Evolutionary conservation across 2,113 vertebrate genomes (phyloP), one percentile per base, ranked within the genome.

Genomic region (Budorcas taxicolor): DNA sequence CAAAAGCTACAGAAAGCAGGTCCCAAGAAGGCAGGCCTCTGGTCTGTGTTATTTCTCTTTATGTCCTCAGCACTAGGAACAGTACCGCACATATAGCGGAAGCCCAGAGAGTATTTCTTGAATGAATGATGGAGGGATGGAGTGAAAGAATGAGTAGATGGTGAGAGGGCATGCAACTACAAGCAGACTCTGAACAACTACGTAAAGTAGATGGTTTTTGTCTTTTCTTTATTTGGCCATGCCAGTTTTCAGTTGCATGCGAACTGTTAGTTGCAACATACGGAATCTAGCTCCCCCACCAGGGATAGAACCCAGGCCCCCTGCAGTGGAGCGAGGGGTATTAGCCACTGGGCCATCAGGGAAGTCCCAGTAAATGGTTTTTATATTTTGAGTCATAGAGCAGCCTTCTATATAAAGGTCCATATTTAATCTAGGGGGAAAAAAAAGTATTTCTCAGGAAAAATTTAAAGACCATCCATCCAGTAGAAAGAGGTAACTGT

Each of bases 381-480:
- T 57, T 96, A 21, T 58, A 21, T 50, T 27, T 13, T 29, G 31
- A 94, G 78, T 36, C 71, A n/a, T 1, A 78, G n/a, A 87, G 47
- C 60, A 74, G 71, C 11, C 58, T 91, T 55, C 40, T 33, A 36
- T 87, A 67, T 52, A 43, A 92, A 95, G 86, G 11, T 29, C 71
- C 36, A 1, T 47, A 40, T 89, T 92, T 76, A 92, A 87, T 80
- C 27, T 29, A 19, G 67, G 10, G 36, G 27, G 14, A n/a, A 60
- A 57, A 40, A 23, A 43, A 31, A 52, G 6, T 96, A 94, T 97
- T 98, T 98, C 97, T 98, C 84, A 97, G 71, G 40, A 94, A 96
- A 93, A 88, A 40, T 43, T 33, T 87, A 88, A 97, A 87, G 84
- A 76, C 94, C 23, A 82, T 81, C 95, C 97, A 40, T 92, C 78